Evolutionary conservation across 1,140 invertebrate genomes (phyloP), one percentile per base, ranked within the genome.

Genomic region (Argopecten irradians): DNA sequence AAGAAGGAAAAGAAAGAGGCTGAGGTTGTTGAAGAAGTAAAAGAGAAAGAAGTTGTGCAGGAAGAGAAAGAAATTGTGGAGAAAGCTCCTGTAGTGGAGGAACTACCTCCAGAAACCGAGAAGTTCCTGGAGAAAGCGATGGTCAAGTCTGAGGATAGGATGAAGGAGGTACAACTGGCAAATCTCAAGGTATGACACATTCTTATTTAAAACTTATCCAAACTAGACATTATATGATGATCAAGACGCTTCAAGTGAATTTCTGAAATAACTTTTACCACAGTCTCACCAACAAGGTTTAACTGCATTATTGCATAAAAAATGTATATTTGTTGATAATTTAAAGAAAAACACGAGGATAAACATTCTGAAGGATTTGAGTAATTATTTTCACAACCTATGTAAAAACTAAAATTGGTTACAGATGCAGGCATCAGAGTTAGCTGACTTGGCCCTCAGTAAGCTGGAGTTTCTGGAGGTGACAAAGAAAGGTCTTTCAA

Each of bases 391-490:
- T 39, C 13, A 39, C 36, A 39, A 39, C 2, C 43, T 46, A 1
- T 46, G 9, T 46, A 19, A 46, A 46, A 46, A 16, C 13, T 19
- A 46, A 46, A 16, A 46, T 46, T 28, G 16, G 22, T 86, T 90
- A 7, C 94, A 96, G 90, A 91, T 90, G 11, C 94, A 96, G 35
- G 93, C 96, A 8, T 95, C 95, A 83, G 92, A 95, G 14, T 91
- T 96, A 13, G 95, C 95, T 9, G 95, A 96, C 19, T 93, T 96
- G 3, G 96, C 96, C 43, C 93, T 95, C 41, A 96, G 97, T 89
- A 97, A 97, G 93, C 94, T 97, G 7, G 96, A 96, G 83, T 97
- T 97, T 93, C 94, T 97, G 16, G 96, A 96, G 5, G 96, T 97
- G 86, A 96, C 96, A 9, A 96, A 96, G 91, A 96, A 96, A 14